A percentile compares a stretch with the other conserved stretches of the same genome.
Conservation (phyloP, 2,888 invertebrate species). For the Pardosa pseudoannulata region DNA sequence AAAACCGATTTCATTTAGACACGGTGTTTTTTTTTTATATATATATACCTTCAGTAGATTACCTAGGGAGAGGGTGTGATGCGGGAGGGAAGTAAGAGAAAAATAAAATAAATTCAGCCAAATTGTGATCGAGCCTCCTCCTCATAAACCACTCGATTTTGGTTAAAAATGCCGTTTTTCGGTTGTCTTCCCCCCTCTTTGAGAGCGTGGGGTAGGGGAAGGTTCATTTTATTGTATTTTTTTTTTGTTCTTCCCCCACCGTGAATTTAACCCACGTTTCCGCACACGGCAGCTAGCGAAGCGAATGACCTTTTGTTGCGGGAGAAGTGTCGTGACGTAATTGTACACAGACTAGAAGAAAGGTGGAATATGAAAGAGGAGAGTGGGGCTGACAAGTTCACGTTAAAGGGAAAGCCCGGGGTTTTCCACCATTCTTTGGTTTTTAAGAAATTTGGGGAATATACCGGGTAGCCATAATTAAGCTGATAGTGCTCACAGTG, state of each 20-base stretch:
- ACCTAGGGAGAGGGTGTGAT: constrained; percentile 19
- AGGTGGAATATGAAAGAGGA: not conserved
- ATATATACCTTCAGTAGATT: constrained; percentile 19
- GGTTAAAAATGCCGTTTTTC: constrained; percentile 59
- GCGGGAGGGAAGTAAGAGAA: constrained; percentile 5
- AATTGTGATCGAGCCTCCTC: constrained; percentile 54
- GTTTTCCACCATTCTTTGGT: too few species aligned
- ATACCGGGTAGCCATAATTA: too few species aligned
- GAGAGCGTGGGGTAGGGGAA: not conserved
- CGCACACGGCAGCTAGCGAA: constrained; percentile 29
- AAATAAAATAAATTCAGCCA: constrained; percentile 16
- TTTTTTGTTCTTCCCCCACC: constrained; percentile 27
- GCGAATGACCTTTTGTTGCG: constrained; percentile 68
- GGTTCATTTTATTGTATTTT: constrained; percentile 21
- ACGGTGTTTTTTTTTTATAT: constrained; percentile 65
- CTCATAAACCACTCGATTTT: constrained; percentile 61
- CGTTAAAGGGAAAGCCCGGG: not conserved
- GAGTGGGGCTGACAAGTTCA: not conserved
- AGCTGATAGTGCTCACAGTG: too few species aligned
- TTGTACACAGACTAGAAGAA: not conserved
- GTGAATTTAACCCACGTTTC: constrained; percentile 35
- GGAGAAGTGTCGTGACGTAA: constrained; percentile 53
- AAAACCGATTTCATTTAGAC: constrained; percentile 68
- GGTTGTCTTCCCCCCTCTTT: constrained; percentile 31
- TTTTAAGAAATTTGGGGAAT: too few species aligned